Evolutionary conservation across 2,888 invertebrate genomes (phyloP).

Genomic region (Drosophila borborema): DNA sequence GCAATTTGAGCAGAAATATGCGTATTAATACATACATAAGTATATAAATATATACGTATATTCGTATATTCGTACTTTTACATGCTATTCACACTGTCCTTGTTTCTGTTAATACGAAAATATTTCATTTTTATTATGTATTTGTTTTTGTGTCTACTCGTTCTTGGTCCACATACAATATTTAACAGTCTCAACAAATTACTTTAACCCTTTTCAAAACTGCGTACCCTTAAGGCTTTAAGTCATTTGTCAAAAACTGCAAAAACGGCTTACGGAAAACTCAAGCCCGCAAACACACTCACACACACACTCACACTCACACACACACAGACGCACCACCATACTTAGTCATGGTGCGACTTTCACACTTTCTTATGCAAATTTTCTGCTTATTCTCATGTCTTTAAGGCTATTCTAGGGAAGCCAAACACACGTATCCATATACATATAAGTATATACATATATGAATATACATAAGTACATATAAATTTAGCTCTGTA

Average conservation of each 20-base stretch:
- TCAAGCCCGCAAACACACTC: constrained; percentile 16
- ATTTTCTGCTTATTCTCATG: constrained; percentile 59
- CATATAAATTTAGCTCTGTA: constrained; percentile 29
- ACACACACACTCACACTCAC: constrained; percentile 3
- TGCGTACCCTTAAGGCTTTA: constrained; percentile 74
- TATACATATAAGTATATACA: constrained; percentile 18
- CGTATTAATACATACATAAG: neutral
- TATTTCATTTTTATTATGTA: constrained; percentile 67
- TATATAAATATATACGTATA: neutral
- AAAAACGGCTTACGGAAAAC: constrained; percentile 61
- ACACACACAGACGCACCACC: constrained; percentile 3
- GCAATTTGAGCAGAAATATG: constrained; percentile 30
- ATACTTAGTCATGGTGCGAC: constrained; percentile 29
- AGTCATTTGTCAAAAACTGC: constrained; percentile 79
- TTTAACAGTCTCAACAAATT: constrained; percentile 79
- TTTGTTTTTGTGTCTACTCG: constrained; percentile 39
- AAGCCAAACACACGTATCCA: constrained; percentile 41
- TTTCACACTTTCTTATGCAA: constrained; percentile 78
- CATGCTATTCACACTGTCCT: neutral
- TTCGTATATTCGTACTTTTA: neutral
- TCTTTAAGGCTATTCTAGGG: constrained; percentile 39
- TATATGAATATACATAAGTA: constrained; percentile 15
- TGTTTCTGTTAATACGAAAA: constrained; percentile 13
- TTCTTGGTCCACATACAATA: constrained; percentile 68
- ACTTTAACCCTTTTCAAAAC: constrained; percentile 76